phyloP scores from a whole-genome alignment of 2,113 vertebrate species.

The Trogon melanurus region DNA sequence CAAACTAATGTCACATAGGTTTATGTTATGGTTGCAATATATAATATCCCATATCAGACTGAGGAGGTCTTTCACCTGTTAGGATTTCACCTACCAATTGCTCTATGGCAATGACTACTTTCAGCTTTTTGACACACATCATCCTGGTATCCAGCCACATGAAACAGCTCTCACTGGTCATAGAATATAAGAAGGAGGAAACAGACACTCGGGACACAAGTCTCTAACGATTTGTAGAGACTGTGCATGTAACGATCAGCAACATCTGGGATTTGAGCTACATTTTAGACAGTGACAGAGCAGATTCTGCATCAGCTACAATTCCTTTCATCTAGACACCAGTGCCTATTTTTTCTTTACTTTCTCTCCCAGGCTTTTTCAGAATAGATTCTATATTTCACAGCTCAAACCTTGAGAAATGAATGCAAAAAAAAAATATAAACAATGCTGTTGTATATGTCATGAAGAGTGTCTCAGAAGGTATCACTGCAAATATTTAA shows the following conservation, averaged over 20 bases:
- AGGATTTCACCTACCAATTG: not conserved
- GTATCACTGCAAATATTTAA: not conserved
- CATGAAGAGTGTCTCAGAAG: not conserved
- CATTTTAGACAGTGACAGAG: not conserved
- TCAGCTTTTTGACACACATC: not conserved
- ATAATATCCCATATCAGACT: not conserved
- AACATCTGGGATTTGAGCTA: not conserved
- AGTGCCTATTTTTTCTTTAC: not conserved
- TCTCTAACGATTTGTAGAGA: not conserved
- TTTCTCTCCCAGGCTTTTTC: not conserved
- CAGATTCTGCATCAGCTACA: not conserved
- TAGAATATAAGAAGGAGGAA: not conserved
- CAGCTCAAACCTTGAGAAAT: not conserved
- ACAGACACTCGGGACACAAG: not conserved
- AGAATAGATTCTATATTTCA: not conserved
- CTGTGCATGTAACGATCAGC: not conserved
- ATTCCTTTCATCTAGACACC: not conserved
- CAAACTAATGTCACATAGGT: not conserved
- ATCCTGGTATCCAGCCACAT: rapidly evolving
- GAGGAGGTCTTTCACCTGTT: not conserved
- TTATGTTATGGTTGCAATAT: not conserved
- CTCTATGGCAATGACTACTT: not conserved
- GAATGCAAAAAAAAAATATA: not conserved
- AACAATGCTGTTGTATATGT: not conserved
- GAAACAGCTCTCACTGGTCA: not conserved